Base-by-base conservation (phyloP, 2,888 invertebrate genomes). In the Ditula angustiorana region DNA sequence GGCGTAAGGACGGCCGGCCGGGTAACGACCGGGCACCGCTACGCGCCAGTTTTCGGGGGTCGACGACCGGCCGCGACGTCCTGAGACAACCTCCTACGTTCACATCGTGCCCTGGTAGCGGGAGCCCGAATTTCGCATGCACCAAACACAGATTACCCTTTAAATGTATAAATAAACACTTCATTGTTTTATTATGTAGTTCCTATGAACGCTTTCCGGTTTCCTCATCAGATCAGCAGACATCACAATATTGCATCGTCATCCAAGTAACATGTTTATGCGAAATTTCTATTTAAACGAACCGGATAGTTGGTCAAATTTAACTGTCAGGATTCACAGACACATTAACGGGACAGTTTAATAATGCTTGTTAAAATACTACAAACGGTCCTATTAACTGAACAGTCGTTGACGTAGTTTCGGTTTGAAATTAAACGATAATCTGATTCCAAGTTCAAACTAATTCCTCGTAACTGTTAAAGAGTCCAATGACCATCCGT, bases 21-120 rank as follows among this genome's bases (percentile, higher is more conserved):
- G 89, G 88, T 88, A 91, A 90, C 87, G 90, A 91, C 90, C 92
- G 88, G 90, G 87, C 88, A 89, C 87, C 88, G 88, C 88, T 87
- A 87, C 88, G 86, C 87, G 85, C 86, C 87, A 85, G 84, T 87
- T 90, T 61, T 90, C 78, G 91, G 89, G 88, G 90, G 86, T 89
- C 89, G 82, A 77, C 87, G 90, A 89, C 86, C 82, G 79, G 82
- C 69, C 77, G 78, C 81, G 85, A 81, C 87, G 90, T 90, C 88
- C 89, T 88, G 85, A 80, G 82, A 80, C 77, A 79, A 79, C 83
- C 88, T 87, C 77, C 86, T 85, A 80, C 77, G 71, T 69, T 65
- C 71, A 69, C 73, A 79, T 87, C 77, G 47, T 70, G 75, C 82
- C 87, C 87, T 87, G 77, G 87, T 87, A 87, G 76, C 68, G 50